Percentiles rank a stretch among this genome's conserved stretches.
Evolutionary conservation across 2,113 vertebrate species (phyloP).

Genomic region (Onychostruthus taczanowskii): DNA sequence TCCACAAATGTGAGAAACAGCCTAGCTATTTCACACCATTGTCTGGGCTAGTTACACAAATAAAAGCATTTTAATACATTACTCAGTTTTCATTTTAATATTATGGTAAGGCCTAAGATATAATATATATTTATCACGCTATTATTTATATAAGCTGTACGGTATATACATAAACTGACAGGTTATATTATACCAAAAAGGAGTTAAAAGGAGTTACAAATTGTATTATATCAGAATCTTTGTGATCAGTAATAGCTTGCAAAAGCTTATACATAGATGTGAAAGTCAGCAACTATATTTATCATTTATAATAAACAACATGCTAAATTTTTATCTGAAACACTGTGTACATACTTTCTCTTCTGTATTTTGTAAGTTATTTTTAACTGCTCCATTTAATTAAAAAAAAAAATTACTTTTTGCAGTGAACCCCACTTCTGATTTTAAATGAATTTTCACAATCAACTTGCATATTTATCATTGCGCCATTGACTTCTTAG

Average conservation of each 20-base stretch:
- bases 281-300: neutral
- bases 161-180: neutral
- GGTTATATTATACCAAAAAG: neutral
- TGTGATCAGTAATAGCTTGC: neutral
- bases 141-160: neutral
- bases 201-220: neutral
- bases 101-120: neutral
- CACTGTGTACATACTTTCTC: neutral
- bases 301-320: neutral
- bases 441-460: neutral
- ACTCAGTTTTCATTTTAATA: neutral
- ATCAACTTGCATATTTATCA: neutral
- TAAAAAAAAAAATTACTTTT: neutral
- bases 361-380: neutral
- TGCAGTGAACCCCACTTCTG: neutral
- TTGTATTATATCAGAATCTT: neutral
- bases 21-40: neutral
- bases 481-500: neutral
- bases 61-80: neutral
- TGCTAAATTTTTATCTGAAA: neutral
- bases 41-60: neutral
- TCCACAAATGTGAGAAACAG: neutral
- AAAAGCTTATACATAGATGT: neutral
- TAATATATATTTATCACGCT: neutral
- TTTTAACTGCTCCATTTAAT: neutral